Base-by-base conservation (phyloP, 92 coral and sea anemone species). In the Epizoanthus ramosus region DNA sequence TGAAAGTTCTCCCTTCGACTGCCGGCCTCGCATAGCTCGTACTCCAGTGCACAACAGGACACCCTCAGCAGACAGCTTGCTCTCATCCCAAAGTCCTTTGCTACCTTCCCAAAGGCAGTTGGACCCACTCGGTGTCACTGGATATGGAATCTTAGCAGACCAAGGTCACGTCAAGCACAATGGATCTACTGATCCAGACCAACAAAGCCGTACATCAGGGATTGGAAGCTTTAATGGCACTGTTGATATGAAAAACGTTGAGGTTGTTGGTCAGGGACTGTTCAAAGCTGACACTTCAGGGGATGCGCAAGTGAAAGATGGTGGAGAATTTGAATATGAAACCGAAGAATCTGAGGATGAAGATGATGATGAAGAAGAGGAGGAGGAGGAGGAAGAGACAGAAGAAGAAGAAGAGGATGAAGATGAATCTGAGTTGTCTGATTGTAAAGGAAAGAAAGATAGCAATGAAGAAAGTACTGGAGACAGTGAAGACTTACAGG, bases 21-120 rank as follows among this genome's bases (percentile, higher is more conserved):
- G 93, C 63, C 89, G 88, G 68, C 99, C 99, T 39, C 98, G 99
- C 22, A 94, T 96, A 58, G 98, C 98, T 52, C 92, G 98, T 28
- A 96, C 99, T 10, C 99, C 99, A 25, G 74, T 90, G 10, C 92
- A 88, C 71, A 61, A 90, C 19, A 89, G 84, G 70, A 90, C 92
- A 28, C 88, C 83, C 37, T 90, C 94, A 0, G 68, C 84, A 50
- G 91, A 84, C 56, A 72, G 85, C 19, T 86, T 87, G 31, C 71
- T 72, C 3, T 83, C 79, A 3, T 31, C 73, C 14, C 84, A 63
- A 28, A 80, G 80, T 57, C 41, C 86, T 50, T 68, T 83, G 25
- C 87, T 86, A 45, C 41, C 67, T 58, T 68, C 95, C 8, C 74
- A 74, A 23, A 74, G 65, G 69, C 80, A 65, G 14, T 80, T 85